Conservation (phyloP, 2,113 vertebrate genomes). For the Ptyas mucosa region DNA sequence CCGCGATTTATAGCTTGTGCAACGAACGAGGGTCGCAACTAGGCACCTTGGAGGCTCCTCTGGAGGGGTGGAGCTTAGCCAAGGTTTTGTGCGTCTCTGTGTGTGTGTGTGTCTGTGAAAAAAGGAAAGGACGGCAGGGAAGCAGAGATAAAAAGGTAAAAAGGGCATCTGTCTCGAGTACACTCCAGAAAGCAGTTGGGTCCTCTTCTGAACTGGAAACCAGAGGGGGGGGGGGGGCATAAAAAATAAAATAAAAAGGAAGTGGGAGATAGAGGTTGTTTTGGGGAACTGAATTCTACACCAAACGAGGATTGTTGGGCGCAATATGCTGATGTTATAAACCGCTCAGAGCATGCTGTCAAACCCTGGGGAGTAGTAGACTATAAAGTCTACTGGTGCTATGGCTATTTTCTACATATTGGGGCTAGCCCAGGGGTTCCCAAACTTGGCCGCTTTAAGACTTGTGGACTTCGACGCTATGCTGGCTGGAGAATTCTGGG, state of each 20-base stretch:
- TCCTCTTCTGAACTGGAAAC: not conserved
- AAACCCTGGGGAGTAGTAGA: too few species aligned
- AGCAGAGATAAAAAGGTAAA: not conserved
- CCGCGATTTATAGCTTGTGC: slow-evolving; percentile 69
- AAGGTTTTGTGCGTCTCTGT: not conserved
- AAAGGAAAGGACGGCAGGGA: not conserved
- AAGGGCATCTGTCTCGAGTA: not conserved
- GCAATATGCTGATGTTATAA: not conserved
- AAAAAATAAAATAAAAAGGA: not conserved
- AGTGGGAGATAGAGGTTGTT: not conserved
- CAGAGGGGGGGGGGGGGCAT: not conserved
- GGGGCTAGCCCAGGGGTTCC: too few species aligned
- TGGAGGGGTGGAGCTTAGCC: slow-evolving; percentile 52
- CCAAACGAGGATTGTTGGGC: not conserved
- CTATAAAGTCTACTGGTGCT: not conserved
- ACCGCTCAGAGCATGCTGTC: not conserved
- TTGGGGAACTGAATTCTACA: not conserved
- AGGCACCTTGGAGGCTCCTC: slow-evolving; percentile 65
- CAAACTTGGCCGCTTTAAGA: too few species aligned
- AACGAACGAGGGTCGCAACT: slow-evolving; percentile 22
- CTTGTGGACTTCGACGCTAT: too few species aligned
- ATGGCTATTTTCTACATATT: not conserved
- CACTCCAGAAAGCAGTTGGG: not conserved
- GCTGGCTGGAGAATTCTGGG: too few species aligned
- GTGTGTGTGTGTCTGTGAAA: not conserved